phyloP scores from a whole-genome alignment of 2,888 invertebrate species.

The Orthosia gothica region DNA sequence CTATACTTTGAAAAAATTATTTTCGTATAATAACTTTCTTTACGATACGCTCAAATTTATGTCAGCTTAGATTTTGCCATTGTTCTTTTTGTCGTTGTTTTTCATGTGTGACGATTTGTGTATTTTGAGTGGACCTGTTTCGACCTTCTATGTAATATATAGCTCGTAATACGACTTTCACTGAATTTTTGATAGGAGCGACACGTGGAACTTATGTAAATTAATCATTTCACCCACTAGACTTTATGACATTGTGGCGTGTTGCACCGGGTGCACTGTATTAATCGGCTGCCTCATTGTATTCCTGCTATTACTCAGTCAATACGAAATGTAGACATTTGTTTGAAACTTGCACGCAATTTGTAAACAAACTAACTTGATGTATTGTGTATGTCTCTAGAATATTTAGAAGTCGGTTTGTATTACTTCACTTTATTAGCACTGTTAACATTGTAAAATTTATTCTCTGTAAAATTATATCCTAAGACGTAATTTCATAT shows the following conservation, averaged over 20 bases:
- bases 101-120: not conserved
- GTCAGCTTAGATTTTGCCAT: too few species aligned
- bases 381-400: not conserved
- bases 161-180: not conserved
- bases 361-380: not conserved
- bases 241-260: conserved; percentile 27
- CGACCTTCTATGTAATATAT: not conserved
- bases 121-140: not conserved
- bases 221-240: conserved; percentile 31
- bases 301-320: conserved; percentile 27
- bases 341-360: conserved; percentile 3
- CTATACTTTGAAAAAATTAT: too few species aligned
- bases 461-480: too few species aligned
- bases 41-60: too few species aligned
- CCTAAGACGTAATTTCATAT: too few species aligned
- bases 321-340: conserved; percentile 17
- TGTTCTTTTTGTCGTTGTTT: too few species aligned
- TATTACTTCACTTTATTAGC: not conserved
- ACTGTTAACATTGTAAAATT: not conserved
- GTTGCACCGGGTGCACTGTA: conserved; percentile 23
- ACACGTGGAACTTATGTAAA: conserved; percentile 35
- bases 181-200: conserved; percentile 38
- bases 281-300: conserved; percentile 30
- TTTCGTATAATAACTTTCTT: too few species aligned
- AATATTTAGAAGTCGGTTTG: too few species aligned